These are phyloP conservation scores for Cercopithecus hamlyni DNA, from an alignment of 2,797 vertebrate species.

Conservation along the genomic window DNA sequence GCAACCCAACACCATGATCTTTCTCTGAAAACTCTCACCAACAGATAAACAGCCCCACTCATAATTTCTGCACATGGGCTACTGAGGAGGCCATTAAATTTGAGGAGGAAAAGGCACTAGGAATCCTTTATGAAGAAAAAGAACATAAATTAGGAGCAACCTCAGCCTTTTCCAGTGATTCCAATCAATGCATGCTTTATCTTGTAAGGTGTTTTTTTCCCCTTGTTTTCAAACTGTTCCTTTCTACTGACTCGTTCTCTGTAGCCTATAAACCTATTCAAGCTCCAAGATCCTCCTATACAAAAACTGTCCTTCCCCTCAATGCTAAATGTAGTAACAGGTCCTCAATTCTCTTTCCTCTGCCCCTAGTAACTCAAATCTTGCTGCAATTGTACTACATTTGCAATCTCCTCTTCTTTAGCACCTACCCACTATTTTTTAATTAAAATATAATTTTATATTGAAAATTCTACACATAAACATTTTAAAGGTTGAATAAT, in stretches of 20 bases:
- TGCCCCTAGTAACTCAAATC: not conserved
- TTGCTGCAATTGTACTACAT: not conserved
- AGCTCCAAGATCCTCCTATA: not conserved
- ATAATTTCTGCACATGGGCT: no score
- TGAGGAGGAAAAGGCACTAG: not conserved
- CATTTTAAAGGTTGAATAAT: not conserved
- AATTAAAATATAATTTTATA: not conserved
- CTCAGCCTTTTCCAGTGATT: not conserved
- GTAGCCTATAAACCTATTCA: not conserved
- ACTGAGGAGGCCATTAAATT: not conserved
- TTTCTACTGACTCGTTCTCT: not conserved
- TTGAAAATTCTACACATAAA: not conserved
- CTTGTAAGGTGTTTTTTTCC: not conserved
- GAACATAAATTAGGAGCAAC: not conserved
- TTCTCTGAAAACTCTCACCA: not conserved
- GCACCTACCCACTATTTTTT: not conserved
- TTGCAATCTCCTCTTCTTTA: not conserved
- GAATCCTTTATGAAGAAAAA: not conserved
- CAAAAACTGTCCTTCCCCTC: not conserved
- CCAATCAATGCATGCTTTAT: not conserved
- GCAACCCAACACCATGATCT: not conserved
- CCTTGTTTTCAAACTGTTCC: conserved; percentile 15
- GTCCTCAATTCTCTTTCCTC: not conserved
- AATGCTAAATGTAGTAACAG: not conserved
- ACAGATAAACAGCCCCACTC: not conserved